Conservation (phyloP, 2,113 vertebrate genomes). For the Dicrurus megarhynchus region DNA sequence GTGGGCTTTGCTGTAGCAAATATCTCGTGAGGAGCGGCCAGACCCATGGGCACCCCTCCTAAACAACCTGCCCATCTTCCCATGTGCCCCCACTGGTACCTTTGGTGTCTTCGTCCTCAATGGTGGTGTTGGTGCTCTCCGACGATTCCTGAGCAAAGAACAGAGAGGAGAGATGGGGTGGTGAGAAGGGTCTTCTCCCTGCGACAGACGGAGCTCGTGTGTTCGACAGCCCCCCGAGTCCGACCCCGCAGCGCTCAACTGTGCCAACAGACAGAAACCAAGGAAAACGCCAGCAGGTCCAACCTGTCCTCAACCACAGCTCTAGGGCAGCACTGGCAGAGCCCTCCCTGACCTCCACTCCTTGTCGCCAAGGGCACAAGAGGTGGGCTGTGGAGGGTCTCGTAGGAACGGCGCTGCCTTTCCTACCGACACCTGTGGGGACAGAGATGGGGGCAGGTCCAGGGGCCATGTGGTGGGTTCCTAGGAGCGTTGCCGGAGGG, state of each 20-base stretch:
- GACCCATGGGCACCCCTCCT: neutral
- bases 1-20: neutral
- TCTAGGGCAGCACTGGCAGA: conserved; percentile 42
- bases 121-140: conserved; percentile 97
- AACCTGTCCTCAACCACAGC: conserved; percentile 49
- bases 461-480: conserved; percentile 8
- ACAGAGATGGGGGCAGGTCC: conserved; percentile 44
- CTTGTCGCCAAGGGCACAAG: conserved; percentile 36
- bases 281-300: conserved; percentile 52
- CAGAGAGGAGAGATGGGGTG: conserved; percentile 5
- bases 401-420: conserved; percentile 50
- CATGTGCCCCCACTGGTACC: conserved; percentile 63
- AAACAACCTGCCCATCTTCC: neutral
- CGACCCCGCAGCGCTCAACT: conserved; percentile 45
- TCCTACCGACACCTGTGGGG: conserved; percentile 56
- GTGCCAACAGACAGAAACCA: conserved; percentile 50
- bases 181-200: conserved; percentile 16
- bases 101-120: conserved; percentile 97
- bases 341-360: conserved; percentile 52
- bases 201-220: neutral
- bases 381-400: conserved; percentile 31
- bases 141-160: conserved; percentile 90
- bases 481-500: conserved; percentile 52
- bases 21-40: neutral
- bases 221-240: conserved; percentile 44